A percentile compares a stretch with the other conserved stretches of the same genome.
Evolutionary conservation across 2,797 vertebrate genomes (phyloP).

Genomic region (Malacoraja senta): DNA sequence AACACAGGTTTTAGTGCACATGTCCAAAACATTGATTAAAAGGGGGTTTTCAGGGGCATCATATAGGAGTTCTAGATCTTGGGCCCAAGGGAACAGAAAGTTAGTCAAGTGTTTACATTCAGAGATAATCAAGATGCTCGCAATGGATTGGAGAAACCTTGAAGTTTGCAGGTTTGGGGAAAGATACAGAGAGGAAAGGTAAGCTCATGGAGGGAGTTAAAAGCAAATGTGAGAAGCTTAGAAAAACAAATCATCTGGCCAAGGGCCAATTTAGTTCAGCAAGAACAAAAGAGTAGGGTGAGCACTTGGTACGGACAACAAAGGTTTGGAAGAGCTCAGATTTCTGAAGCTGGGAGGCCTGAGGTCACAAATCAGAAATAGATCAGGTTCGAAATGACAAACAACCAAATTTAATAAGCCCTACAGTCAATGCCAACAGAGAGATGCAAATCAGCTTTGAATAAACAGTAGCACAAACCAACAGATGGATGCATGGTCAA

Average conservation of each 20-base stretch:
- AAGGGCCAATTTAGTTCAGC: neutral
- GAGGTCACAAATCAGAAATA: neutral
- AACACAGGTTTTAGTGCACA: neutral
- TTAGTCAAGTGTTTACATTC: neutral
- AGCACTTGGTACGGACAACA: neutral
- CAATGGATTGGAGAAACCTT: neutral
- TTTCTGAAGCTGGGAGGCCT: too few relatives aligned
- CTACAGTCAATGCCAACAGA: neutral
- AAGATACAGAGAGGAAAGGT: neutral
- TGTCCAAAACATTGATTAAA: neutral
- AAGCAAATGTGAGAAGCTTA: neutral
- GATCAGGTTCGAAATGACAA: neutral
- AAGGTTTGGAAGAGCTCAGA: neutral
- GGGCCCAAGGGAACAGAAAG: neutral
- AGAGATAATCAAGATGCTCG: neutral
- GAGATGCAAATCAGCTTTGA: neutral
- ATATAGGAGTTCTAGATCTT: neutral
- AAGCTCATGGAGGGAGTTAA: neutral
- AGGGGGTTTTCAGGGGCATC: neutral
- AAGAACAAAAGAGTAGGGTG: neutral
- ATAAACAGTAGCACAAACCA: neutral
- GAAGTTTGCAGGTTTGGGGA: neutral
- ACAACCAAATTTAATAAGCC: neutral
- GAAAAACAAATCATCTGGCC: neutral
- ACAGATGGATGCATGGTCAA: neutral